phyloP scores from a whole-genome alignment of 2,888 invertebrate species.

The Mythimna ferrago region DNA sequence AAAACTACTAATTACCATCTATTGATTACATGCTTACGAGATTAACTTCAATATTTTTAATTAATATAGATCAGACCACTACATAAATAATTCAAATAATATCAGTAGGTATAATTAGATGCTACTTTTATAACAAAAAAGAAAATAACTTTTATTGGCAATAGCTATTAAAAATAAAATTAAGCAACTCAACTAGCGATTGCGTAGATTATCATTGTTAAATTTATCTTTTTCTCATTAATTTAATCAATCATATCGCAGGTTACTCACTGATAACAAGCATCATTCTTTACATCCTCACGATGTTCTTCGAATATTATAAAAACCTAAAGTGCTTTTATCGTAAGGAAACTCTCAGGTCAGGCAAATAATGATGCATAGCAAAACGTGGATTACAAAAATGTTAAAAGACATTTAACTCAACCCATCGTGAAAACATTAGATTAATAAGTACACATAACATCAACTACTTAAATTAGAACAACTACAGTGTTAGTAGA shows the following conservation, averaged over 20 bases:
- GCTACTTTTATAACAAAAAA: slow-evolving; percentile 5
- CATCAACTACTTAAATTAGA: slow-evolving; percentile 52
- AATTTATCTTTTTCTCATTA: slow-evolving; percentile 5
- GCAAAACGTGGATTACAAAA: slow-evolving; percentile 27
- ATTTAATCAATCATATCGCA: slow-evolving; percentile 22
- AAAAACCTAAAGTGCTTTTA: slow-evolving; percentile 6
- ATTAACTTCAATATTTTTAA: slow-evolving; percentile 7
- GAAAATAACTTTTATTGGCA: neutral
- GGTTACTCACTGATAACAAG: slow-evolving; percentile 27
- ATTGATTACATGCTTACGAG: slow-evolving; percentile 7
- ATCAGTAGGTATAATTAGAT: neutral
- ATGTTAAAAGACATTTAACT: slow-evolving; percentile 43
- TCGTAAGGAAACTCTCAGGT: slow-evolving; percentile 18
- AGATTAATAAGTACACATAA: slow-evolving; percentile 43
- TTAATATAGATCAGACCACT: neutral
- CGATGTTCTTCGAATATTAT: slow-evolving; percentile 6
- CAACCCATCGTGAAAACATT: slow-evolving; percentile 44
- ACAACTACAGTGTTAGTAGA: slow-evolving; percentile 70
- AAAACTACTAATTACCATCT: neutral
- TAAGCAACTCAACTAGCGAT: slow-evolving; percentile 9
- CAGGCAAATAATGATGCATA: slow-evolving; percentile 52
- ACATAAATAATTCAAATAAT: slow-evolving; percentile 15
- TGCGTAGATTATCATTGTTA: neutral
- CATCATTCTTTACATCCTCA: slow-evolving; percentile 33
- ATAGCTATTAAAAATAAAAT: slow-evolving; percentile 29